Evolutionary conservation across 2,888 invertebrate genomes (phyloP).

Genomic region (Hydroisotoma schaefferi): DNA sequence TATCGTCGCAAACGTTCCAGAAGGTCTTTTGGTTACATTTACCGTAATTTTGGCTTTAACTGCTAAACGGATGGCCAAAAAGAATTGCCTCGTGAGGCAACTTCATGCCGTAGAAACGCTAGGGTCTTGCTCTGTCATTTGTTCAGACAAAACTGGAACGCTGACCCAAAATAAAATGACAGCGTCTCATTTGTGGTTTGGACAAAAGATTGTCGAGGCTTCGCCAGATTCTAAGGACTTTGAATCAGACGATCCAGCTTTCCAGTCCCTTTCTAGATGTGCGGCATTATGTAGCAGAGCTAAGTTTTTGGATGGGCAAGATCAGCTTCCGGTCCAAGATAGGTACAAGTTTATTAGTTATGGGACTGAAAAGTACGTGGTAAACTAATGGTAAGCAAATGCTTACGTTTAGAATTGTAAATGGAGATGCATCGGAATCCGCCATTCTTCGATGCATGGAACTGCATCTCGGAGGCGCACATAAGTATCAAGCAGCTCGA

Average conservation of each 20-base stretch:
- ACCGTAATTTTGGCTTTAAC: conserved; percentile 67
- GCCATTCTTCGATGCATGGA: conserved; percentile 66
- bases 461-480: conserved; percentile 59
- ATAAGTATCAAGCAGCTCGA: conserved; percentile 63
- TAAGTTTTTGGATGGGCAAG: conserved; percentile 55
- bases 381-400: not conserved
- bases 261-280: conserved; percentile 59
- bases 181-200: conserved; percentile 40
- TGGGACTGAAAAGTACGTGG: not conserved
- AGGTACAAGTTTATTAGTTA: conserved; percentile 12
- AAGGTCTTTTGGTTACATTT: conserved; percentile 42
- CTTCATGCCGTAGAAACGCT: conserved; percentile 75
- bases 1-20: conserved; percentile 43
- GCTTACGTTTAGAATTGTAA: conserved; percentile 55
- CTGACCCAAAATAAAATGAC: conserved; percentile 64
- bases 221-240: conserved; percentile 50
- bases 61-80: conserved; percentile 73
- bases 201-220: conserved; percentile 20
- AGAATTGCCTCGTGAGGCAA: conserved; percentile 67
- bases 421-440: conserved; percentile 67
- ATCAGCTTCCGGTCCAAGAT: conserved; percentile 27
- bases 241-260: conserved; percentile 52
- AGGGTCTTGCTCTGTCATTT: conserved; percentile 74
- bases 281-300: conserved; percentile 70
- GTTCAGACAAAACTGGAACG: conserved; percentile 79